Conservation (phyloP, 2,113 vertebrate species). For the Halcyon malimbica region DNA sequence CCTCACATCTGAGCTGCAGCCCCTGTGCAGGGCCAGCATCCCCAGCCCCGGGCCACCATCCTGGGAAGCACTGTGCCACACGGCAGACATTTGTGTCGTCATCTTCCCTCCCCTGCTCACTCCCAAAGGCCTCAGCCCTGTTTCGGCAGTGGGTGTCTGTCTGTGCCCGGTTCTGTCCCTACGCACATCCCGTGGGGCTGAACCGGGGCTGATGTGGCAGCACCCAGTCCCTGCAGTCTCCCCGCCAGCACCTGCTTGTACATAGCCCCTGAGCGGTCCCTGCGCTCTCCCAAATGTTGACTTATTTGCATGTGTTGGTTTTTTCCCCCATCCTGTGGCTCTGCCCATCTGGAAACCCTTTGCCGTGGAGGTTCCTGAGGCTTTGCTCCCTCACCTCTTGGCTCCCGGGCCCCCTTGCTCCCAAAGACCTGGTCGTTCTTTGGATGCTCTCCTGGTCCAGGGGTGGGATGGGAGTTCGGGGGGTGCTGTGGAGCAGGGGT, state of each 20-base stretch:
- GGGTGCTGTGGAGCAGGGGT: not conserved
- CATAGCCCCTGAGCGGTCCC: not conserved
- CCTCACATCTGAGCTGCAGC: not conserved
- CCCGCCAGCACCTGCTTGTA: not conserved
- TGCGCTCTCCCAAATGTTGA: not conserved
- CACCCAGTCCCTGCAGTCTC: not conserved
- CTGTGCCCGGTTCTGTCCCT: not conserved
- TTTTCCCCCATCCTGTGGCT: not conserved
- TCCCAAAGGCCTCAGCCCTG: not conserved
- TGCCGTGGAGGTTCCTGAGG: not conserved
- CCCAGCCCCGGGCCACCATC: not conserved
- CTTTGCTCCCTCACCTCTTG: not conserved
- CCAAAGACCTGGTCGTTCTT: not conserved
- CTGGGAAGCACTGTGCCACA: not conserved
- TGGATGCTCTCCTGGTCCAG: not conserved
- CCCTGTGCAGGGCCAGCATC: not conserved
- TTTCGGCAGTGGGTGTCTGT: not conserved
- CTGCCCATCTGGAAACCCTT: not conserved
- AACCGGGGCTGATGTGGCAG: accelerated
- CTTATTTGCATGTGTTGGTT: slow-evolving; percentile 21
- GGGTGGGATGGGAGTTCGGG: accelerated
- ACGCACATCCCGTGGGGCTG: not conserved
- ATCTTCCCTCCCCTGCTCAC: accelerated
- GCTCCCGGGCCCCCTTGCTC: not conserved
- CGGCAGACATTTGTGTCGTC: not conserved